Percentiles rank a stretch among this genome's conserved stretches.
Evolutionary conservation across 2,113 vertebrate species (phyloP).

Genomic region (Paratilapia polleni): DNA sequence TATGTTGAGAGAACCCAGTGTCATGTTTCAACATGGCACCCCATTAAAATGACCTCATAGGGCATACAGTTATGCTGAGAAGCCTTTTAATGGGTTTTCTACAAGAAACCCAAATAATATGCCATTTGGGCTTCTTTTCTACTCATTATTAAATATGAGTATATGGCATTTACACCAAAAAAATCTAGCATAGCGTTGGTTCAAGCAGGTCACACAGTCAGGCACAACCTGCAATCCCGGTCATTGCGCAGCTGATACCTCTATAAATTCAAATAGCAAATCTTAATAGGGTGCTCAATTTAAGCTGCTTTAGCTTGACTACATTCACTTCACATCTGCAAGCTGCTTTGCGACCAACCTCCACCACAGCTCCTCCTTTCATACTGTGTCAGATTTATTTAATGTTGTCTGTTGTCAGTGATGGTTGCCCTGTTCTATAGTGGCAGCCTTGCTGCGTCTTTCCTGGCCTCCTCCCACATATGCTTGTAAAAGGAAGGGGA

Average conservation of each 20-base stretch:
- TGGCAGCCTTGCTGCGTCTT: too few relatives aligned
- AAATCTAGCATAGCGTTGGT: too few relatives aligned
- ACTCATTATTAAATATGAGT: background rate
- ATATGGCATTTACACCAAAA: background rate
- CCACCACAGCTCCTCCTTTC: background rate
- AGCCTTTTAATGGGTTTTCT: background rate
- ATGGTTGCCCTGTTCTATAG: too few relatives aligned
- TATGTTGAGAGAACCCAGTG: background rate
- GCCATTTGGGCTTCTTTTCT: background rate
- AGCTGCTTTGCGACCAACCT: background rate
- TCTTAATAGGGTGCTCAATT: background rate
- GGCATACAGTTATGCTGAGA: background rate
- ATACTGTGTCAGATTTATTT: background rate
- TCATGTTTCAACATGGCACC: background rate
- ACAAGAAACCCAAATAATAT: background rate
- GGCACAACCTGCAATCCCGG: too few relatives aligned
- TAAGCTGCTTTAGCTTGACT: background rate
- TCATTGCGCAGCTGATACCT: background rate
- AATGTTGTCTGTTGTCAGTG: background rate
- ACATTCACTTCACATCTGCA: background rate
- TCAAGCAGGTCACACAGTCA: too few relatives aligned
- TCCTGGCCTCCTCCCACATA: too few relatives aligned
- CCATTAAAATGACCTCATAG: background rate
- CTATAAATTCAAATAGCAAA: background rate
- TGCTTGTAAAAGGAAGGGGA: background rate